Percentiles rank a stretch among this genome's conserved stretches.
phyloP scores from a whole-genome alignment of 2,113 vertebrate species.

The Notothenia rossii region DNA sequence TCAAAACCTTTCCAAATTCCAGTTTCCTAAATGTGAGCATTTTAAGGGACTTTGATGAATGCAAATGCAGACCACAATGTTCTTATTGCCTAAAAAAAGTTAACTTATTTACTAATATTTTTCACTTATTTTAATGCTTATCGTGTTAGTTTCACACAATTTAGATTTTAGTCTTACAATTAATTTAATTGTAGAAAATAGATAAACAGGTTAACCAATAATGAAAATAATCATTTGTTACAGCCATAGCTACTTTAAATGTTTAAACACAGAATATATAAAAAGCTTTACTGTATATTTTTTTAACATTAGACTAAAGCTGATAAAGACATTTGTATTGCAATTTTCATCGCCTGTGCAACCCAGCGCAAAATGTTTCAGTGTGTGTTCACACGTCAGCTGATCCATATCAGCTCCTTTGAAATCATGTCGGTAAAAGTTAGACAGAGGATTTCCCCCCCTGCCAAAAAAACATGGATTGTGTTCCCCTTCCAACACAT shows the following conservation, averaged over 20 bases:
- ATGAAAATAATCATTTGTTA: background rate
- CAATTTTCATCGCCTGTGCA: background rate
- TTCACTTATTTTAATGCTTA: too few relatives aligned
- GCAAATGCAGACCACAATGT: too few relatives aligned
- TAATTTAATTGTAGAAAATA: background rate
- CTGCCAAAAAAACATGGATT: conserved; percentile 13
- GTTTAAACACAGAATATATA: background rate
- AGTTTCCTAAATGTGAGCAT: too few relatives aligned
- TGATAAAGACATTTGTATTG: background rate
- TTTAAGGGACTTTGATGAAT: too few relatives aligned
- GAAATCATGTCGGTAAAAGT: background rate
- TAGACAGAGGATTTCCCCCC: conserved; percentile 28
- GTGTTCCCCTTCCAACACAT: conserved; percentile 35
- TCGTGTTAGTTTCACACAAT: too few relatives aligned
- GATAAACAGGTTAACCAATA: background rate
- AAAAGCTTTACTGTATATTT: background rate
- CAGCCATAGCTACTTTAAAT: background rate
- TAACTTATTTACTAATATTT: too few relatives aligned
- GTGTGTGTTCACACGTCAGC: conserved; percentile 24
- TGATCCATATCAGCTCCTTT: conserved; percentile 36
- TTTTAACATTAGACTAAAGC: background rate
- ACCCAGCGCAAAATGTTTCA: conserved; percentile 11
- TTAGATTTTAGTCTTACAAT: background rate
- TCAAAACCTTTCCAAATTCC: background rate
- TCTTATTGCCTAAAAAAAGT: too few relatives aligned